Base-by-base conservation (phyloP, 1,140 invertebrate species). In the Anastrepha obliqua region DNA sequence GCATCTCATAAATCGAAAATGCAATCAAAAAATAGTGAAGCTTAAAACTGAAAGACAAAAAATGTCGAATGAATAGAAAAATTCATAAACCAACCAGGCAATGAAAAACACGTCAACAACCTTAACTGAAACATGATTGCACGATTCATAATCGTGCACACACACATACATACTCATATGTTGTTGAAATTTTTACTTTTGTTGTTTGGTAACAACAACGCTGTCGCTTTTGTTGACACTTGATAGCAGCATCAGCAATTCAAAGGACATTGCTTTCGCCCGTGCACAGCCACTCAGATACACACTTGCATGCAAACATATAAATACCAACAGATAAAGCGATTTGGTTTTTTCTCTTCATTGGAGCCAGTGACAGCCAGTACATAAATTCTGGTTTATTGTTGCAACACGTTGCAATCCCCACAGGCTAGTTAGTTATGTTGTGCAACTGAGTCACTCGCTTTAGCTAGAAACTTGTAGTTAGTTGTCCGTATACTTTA, bases 241-340 rank as follows among this genome's bases (percentile, higher is more conserved):
- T 51, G 20, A 81, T 55, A 55, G 74, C 55, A 81, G 55, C 74
- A 81, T 81, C 74, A 81, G 51, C 74, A 81, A 81, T 81, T 81
- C 74, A 81, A 81, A 81, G 74, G 47, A 58, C 74, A 55, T 58
- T 81, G 74, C 74, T 20, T 44, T 51, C 44, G 64, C 60, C 5
- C 13, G 15, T 17, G 3, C 60, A 17, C 60, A 62, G 60, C 11
- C 60, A 62, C 60, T 5, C 8, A 1, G 2, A 62, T 20, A 58
- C 44, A 81, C 9, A 55, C 47, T 0, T 55, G 39, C 44, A 74
- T 47, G 6, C 42, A 47, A 9, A 74, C 42, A 55, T 39, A 47
- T 47, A 47, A 74, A 74, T 74, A 44, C 15, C 67, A 44, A 15
- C 13, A 42, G 42, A 15, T 39, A 42, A 70, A 42, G 65, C 15